Evolutionary conservation across 2,888 invertebrate species (phyloP).

Genomic region (Parnassius apollo): DNA sequence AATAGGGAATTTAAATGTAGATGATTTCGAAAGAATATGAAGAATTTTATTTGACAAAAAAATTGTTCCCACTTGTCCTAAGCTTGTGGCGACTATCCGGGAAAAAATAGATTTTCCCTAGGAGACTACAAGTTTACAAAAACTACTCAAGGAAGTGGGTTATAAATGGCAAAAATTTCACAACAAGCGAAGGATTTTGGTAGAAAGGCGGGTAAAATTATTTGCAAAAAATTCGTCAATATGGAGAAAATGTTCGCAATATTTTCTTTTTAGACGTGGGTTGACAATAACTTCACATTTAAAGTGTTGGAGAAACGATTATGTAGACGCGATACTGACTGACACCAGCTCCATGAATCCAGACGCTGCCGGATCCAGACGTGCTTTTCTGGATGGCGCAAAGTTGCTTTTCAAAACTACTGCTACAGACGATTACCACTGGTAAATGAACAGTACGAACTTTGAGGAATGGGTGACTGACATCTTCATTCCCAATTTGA

Average conservation of each 20-base stretch:
- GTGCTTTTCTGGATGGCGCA: too few species aligned
- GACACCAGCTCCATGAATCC: conserved; percentile 15
- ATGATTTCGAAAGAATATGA: too few species aligned
- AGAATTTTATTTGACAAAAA: too few species aligned
- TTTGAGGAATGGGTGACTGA: conserved; percentile 28
- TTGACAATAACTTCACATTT: conserved; percentile 23
- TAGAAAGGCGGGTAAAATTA: conserved; percentile 26
- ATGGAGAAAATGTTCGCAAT: conserved; percentile 25
- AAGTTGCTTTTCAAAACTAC: too few species aligned
- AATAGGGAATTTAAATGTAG: too few species aligned
- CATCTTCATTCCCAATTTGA: conserved; percentile 30
- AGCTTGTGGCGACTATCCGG: too few species aligned
- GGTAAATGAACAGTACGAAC: conserved; percentile 27
- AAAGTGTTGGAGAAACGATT: neutral
- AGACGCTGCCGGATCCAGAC: too few species aligned
- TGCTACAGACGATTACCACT: neutral
- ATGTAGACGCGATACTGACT: neutral
- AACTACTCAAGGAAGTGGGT: too few species aligned
- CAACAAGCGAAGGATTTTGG: conserved; percentile 11
- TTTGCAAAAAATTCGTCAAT: conserved; percentile 24
- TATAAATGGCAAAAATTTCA: too few species aligned
- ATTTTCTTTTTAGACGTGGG: conserved; percentile 27
- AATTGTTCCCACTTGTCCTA: too few species aligned
- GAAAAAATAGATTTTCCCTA: too few species aligned
- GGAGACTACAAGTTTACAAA: too few species aligned